Conservation (phyloP, 1,140 invertebrate species). For the Atopsyche davidsoni region DNA sequence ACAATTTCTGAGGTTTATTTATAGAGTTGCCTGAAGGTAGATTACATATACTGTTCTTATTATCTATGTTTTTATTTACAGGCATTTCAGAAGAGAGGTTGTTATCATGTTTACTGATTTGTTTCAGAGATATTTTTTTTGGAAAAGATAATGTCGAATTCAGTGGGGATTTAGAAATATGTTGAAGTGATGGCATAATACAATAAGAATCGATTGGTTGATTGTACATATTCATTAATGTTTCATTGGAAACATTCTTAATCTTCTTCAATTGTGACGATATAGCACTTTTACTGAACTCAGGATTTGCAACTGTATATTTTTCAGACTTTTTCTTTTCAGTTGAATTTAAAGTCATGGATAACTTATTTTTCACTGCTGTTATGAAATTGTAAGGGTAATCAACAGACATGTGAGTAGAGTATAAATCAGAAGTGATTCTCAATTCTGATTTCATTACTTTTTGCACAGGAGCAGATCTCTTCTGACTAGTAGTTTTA, state of each 20-base stretch:
- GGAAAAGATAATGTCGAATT: slow-evolving; percentile 2
- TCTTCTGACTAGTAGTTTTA: too few relatives aligned
- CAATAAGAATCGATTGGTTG: not conserved
- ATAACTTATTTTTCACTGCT: slow-evolving; percentile 17
- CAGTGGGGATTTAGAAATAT: not conserved
- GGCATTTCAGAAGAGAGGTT: slow-evolving; percentile 4
- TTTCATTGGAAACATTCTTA: not conserved
- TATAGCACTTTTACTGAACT: too few relatives aligned
- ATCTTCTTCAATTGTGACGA: too few relatives aligned
- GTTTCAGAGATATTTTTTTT: slow-evolving; percentile 1
- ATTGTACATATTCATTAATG: not conserved
- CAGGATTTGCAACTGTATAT: too few relatives aligned
- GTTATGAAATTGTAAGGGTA: slow-evolving; percentile 20
- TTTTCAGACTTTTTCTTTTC: slow-evolving; percentile 4
- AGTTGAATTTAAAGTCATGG: slow-evolving; percentile 2
- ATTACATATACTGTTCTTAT: too few relatives aligned
- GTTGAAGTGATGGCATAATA: not conserved
- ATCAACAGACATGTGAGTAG: slow-evolving; percentile 1
- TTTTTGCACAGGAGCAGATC: too few relatives aligned
- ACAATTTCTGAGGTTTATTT: slow-evolving; percentile 2
- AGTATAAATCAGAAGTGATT: not conserved
- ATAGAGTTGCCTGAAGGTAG: not conserved
- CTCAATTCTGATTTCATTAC: too few relatives aligned
- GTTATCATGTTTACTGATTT: slow-evolving; percentile 1
- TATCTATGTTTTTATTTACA: slow-evolving; percentile 5